Base-by-base conservation (phyloP, 2,888 invertebrate genomes). In the Myopa tessellatipennis region DNA sequence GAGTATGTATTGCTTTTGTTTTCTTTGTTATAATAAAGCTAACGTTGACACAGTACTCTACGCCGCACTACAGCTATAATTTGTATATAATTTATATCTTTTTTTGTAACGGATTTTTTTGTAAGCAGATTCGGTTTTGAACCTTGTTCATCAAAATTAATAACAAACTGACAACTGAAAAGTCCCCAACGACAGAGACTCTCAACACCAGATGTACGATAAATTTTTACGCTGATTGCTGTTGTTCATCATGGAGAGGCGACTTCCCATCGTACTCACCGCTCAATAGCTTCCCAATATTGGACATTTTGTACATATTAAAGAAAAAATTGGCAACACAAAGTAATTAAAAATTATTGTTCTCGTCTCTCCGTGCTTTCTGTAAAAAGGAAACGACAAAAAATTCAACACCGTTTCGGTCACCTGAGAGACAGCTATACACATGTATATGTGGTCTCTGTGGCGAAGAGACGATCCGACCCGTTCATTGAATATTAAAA, bases 61-160 rank as follows among this genome's bases (percentile, higher is more conserved):
- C 58, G 12, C 3, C 26, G 10, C 61, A 61, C 2, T 26, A n/a
- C 18, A 61, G 4, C 34, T 34, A 36, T 65, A 63, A 14, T 65
- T 61, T 61, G 36, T 16, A 14, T 14, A 34, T 26, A 14, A 16
- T 8, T 34, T 40, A 67, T 34, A 7, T 16, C 12, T 67, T n/a
- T 12, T 16, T 18, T 26, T 40, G 16, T 26, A 52, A 65, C 65
- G 12, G 12, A 65, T 38, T 65, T 50, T 52, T 34, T 34, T 34
- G 1, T 3, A 65, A 65, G 5, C 38, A 2, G 34, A 34, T 45
- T 45, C 45, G 45, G 0, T 8, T 34, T 73, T 69, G 67, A 75
- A 73, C 83, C 81, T 84, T 82, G 83, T 83, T 81, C 80, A 78
- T 71, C 82, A 82, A 83, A 82, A 81, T 79, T 79, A 82, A 82